Conservation (phyloP, 2,113 vertebrate species). For the Meles meles region DNA sequence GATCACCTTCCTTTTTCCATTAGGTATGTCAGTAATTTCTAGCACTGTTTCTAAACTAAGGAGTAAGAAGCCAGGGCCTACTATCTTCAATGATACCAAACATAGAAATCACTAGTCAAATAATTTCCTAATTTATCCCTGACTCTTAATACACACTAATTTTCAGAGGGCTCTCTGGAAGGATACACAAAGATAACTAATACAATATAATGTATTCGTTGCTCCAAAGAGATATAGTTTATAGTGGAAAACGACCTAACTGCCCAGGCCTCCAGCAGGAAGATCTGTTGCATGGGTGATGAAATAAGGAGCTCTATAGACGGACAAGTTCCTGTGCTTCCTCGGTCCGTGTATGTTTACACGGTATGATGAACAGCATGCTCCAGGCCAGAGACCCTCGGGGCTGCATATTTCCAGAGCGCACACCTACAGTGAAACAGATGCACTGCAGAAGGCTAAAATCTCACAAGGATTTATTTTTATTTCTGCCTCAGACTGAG, state of each 20-base stretch:
- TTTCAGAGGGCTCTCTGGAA: neutral
- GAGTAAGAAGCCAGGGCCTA: neutral
- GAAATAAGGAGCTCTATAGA: neutral
- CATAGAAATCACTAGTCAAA: neutral
- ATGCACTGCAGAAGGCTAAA: neutral
- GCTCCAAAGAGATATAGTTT: neutral
- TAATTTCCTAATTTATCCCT: neutral
- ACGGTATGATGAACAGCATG: neutral
- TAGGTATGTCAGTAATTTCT: neutral
- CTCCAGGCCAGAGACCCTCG: neutral
- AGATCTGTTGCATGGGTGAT: neutral
- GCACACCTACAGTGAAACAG: neutral
- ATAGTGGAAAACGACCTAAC: neutral
- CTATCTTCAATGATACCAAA: neutral
- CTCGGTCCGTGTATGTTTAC: neutral
- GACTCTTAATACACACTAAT: neutral
- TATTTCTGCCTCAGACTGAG: conserved; percentile 20
- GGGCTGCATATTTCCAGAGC: neutral
- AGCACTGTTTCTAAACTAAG: neutral
- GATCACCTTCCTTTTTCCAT: too few species aligned
- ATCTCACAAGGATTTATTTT: neutral
- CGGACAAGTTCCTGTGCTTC: neutral
- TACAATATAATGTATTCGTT: neutral
- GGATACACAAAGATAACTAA: neutral
- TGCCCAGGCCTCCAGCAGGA: neutral